phyloP scores from a whole-genome alignment of 2,113 vertebrate species.

The Nycticryphes semicollaris region DNA sequence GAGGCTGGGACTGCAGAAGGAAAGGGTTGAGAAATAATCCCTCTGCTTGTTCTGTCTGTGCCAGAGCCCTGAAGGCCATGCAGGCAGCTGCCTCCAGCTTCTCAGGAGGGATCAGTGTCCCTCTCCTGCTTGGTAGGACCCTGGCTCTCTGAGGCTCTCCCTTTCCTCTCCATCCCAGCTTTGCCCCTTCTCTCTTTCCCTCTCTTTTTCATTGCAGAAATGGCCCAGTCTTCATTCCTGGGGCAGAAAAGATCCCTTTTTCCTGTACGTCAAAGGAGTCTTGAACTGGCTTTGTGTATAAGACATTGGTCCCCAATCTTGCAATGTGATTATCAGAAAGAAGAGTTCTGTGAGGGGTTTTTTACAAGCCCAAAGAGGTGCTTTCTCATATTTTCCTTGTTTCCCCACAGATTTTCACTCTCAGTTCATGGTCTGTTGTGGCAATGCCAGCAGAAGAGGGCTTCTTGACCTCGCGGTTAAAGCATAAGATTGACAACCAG shows the following conservation, averaged over 20 bases:
- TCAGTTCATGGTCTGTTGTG: conserved; percentile 69
- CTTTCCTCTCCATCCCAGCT: background rate
- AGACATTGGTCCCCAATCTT: background rate
- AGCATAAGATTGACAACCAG: conserved; percentile 66
- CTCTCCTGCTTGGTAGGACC: background rate
- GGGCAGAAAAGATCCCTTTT: background rate
- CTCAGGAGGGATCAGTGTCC: background rate
- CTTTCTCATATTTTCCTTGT: conserved; percentile 68
- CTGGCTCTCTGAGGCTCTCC: background rate
- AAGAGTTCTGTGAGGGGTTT: conserved; percentile 15
- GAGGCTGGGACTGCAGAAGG: background rate
- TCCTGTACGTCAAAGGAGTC: background rate
- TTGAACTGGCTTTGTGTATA: background rate
- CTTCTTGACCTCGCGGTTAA: conserved; percentile 62
- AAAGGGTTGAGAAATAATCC: background rate
- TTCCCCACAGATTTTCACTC: conserved; percentile 70
- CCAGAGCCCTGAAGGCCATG: background rate
- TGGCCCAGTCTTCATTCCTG: background rate
- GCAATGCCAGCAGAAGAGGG: conserved; percentile 68
- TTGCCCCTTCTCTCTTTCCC: background rate
- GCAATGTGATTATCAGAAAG: background rate
- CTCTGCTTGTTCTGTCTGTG: background rate
- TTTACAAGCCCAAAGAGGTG: background rate
- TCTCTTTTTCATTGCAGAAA: background rate
- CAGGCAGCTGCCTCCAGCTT: background rate